A percentile compares a stretch with the other conserved stretches of the same genome.
These are phyloP conservation scores for Nemopilema nomurai DNA, from an alignment of 30 jellyfish, hydroid and myxozoan genomes.

Conservation along the genomic window DNA sequence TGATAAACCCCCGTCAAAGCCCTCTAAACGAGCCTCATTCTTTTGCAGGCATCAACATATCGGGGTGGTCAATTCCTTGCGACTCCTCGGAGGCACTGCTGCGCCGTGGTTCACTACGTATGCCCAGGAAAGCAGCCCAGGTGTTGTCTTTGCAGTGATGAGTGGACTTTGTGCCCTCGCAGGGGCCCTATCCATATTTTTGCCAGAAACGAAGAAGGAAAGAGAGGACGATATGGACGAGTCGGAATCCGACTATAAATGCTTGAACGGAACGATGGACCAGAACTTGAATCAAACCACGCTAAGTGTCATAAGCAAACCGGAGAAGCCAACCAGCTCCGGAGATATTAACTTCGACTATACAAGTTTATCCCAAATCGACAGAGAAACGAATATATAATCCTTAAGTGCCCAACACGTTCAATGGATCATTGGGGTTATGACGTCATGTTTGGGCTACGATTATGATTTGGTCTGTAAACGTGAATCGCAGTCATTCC, in stretches of 20 bases:
- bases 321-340: background rate
- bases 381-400: conserved; percentile 53
- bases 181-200: conserved; percentile 4
- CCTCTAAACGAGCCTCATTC: no score
- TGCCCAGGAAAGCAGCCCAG: conserved; percentile 3
- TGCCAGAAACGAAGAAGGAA: conserved; percentile 54
- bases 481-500: no score
- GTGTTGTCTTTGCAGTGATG: conserved; percentile 51
- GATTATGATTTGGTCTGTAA: no score
- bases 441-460: background rate
- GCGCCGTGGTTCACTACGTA: conserved; percentile 74
- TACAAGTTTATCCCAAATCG: conserved; percentile 24
- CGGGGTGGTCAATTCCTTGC: conserved; percentile 42
- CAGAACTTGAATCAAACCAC: conserved; percentile 21
- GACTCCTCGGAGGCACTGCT: conserved; percentile 68
- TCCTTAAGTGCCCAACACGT: background rate
- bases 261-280: conserved; percentile 18
- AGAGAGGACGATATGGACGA: conserved; percentile 13
- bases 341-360: conserved; percentile 24
- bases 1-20: no score
- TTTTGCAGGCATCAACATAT: conserved; percentile 45
- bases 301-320: background rate
- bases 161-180: conserved; percentile 45
- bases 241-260: background rate
- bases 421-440: background rate